Conservation (phyloP, 2,797 vertebrate species). For the Apogon hyalosoma region DNA sequence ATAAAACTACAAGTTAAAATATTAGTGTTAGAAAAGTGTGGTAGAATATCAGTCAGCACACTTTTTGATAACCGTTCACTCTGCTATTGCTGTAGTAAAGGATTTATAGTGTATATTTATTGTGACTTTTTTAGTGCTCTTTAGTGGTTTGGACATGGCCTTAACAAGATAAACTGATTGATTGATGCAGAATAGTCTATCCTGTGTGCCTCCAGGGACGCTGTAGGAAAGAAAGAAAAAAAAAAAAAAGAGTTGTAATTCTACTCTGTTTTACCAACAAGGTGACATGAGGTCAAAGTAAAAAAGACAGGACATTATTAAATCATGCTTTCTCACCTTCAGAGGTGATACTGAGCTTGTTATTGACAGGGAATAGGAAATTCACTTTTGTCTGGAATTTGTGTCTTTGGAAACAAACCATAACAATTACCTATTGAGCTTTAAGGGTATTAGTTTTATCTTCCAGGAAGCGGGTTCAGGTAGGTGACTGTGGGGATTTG, state of each 20-base stretch:
- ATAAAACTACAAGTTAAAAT: too few relatives aligned
- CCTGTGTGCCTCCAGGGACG: conserved; percentile 22
- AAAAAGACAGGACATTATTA: conserved; percentile 69
- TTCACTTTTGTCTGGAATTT: conserved; percentile 85
- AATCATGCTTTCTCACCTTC: conserved; percentile 70
- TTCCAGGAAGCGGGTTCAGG: conserved; percentile 82
- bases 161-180: neutral
- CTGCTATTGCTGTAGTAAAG: neutral
- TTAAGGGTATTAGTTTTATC: conserved; percentile 82
- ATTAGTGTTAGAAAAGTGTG: too few relatives aligned
- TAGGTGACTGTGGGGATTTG: conserved; percentile 81
- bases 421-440: conserved; percentile 84
- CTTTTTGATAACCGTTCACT: neutral
- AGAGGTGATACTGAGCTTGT: conserved; percentile 70
- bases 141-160: neutral
- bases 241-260: conserved; percentile 55
- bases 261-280: conserved; percentile 64
- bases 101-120: neutral
- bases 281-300: conserved; percentile 60
- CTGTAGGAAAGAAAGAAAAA: conserved; percentile 13
- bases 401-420: conserved; percentile 77
- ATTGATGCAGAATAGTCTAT: conserved; percentile 10
- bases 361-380: conserved; percentile 84
- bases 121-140: neutral
- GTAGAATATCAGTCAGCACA: too few relatives aligned